Percentiles rank a stretch among this genome's conserved stretches.
phyloP scores from a whole-genome alignment of 2,113 vertebrate species.

The Leucoraja erinaceus region DNA sequence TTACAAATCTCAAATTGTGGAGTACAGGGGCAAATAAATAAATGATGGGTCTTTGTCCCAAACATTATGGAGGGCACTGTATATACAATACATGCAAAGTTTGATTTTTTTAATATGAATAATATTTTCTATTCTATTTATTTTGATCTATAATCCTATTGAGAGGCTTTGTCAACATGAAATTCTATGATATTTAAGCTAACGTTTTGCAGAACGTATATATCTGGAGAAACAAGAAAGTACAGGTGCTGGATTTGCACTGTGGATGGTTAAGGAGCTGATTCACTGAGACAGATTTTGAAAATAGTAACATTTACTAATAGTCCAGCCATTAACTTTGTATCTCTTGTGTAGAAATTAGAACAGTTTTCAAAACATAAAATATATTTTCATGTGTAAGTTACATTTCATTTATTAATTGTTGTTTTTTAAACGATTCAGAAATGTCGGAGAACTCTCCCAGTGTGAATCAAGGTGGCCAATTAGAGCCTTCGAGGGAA shows the following conservation, averaged over 20 bases:
- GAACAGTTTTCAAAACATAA: background rate
- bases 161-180: background rate
- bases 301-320: background rate
- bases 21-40: no score
- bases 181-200: background rate
- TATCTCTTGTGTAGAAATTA: background rate
- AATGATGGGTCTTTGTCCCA: no score
- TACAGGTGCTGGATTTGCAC: background rate
- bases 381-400: background rate
- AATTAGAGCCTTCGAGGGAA: constrained; percentile 48
- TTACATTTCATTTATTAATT: background rate
- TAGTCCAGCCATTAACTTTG: background rate
- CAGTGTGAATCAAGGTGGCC: constrained; percentile 60
- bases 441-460: constrained; percentile 62
- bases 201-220: background rate
- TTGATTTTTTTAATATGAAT: no score
- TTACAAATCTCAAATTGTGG: no score
- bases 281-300: background rate
- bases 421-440: constrained; percentile 44
- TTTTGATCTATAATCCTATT: background rate
- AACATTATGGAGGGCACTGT: no score
- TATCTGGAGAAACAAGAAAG: background rate
- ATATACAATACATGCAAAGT: no score
- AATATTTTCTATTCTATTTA: background rate
- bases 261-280: background rate